phyloP scores from a whole-genome alignment of 1,140 invertebrate species.

The Pantala flavescens region DNA sequence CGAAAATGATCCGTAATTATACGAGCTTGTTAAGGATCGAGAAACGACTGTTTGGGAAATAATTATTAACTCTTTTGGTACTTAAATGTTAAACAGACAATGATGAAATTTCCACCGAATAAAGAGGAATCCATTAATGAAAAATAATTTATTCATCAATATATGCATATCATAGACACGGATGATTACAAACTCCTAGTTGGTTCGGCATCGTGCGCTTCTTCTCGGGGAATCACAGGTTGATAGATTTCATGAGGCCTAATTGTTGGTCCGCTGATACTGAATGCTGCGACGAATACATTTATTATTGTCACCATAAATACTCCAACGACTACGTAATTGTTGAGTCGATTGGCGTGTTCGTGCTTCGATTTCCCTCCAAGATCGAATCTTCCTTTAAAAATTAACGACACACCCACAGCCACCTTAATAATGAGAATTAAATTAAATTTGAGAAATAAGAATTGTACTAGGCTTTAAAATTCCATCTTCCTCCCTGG shows the following conservation, averaged over 20 bases:
- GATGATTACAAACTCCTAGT: too few species aligned
- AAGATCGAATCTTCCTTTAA: slow-evolving; percentile 47
- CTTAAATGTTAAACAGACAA: too few species aligned
- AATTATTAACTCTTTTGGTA: background rate
- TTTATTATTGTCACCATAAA: slow-evolving; percentile 57
- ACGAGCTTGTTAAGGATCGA: background rate
- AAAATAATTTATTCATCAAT: too few species aligned
- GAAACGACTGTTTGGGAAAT: background rate
- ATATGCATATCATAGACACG: too few species aligned
- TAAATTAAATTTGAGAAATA: slow-evolving; percentile 6
- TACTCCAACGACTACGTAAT: slow-evolving; percentile 48
- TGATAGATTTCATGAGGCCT: background rate
- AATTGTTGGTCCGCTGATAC: slow-evolving; percentile 33
- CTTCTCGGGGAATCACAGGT: too few species aligned
- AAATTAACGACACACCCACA: slow-evolving; percentile 50
- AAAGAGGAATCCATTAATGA: too few species aligned
- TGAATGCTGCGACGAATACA: slow-evolving; percentile 53
- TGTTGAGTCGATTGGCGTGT: slow-evolving; percentile 43
- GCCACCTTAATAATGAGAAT: slow-evolving; percentile 34
- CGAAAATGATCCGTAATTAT: background rate
- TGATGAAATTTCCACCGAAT: too few species aligned
- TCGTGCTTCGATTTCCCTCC: slow-evolving; percentile 37
- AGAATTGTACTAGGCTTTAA: background rate
- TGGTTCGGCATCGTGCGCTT: too few species aligned
- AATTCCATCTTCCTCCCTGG: too few species aligned